These are phyloP conservation scores for Tenebrio molitor DNA, from an alignment of 1,140 invertebrate species.

Conservation along the genomic window DNA sequence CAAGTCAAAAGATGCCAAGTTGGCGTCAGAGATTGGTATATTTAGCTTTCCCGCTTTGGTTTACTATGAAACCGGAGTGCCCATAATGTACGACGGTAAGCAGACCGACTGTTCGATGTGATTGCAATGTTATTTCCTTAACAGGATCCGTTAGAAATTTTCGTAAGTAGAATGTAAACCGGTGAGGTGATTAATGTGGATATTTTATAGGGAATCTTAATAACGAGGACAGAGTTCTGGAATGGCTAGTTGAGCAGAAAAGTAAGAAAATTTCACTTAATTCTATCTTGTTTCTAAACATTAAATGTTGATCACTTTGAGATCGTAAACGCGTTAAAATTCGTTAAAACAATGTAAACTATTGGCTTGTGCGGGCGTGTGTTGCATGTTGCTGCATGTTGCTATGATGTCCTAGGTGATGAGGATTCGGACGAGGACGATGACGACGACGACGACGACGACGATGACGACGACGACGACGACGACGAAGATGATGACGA, in stretches of 20 bases:
- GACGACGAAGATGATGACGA: slow-evolving; percentile 71
- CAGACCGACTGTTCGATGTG: slow-evolving; percentile 32
- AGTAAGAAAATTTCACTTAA: slow-evolving; percentile 76
- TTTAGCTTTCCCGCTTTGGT: slow-evolving; percentile 91
- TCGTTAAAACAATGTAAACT: slow-evolving; percentile 18
- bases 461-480: slow-evolving; percentile 68
- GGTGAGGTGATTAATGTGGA: slow-evolving; percentile 15
- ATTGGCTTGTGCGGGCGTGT: slow-evolving; percentile 59
- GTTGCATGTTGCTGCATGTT: slow-evolving; percentile 65
- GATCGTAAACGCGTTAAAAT: slow-evolving; percentile 24
- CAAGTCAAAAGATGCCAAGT: slow-evolving; percentile 90
- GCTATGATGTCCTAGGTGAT: slow-evolving; percentile 64
- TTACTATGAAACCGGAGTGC: slow-evolving; percentile 93
- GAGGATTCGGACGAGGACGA: slow-evolving; percentile 65
- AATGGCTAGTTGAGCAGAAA: slow-evolving; percentile 95
- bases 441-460: slow-evolving; percentile 67
- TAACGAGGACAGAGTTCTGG: slow-evolving; percentile 95
- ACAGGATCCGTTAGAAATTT: slow-evolving; percentile 28
- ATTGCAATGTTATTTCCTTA: slow-evolving; percentile 38
- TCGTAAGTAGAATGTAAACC: slow-evolving; percentile 7
- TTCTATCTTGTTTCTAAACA: slow-evolving; percentile 32
- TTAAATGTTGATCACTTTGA: slow-evolving; percentile 10
- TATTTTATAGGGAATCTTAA: slow-evolving; percentile 91
- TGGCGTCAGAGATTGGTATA: slow-evolving; percentile 92
- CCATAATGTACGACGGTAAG: slow-evolving; percentile 96